These are phyloP conservation scores for Simalia tracyae DNA, from an alignment of 2,797 vertebrate species.

Conservation along the genomic window DNA sequence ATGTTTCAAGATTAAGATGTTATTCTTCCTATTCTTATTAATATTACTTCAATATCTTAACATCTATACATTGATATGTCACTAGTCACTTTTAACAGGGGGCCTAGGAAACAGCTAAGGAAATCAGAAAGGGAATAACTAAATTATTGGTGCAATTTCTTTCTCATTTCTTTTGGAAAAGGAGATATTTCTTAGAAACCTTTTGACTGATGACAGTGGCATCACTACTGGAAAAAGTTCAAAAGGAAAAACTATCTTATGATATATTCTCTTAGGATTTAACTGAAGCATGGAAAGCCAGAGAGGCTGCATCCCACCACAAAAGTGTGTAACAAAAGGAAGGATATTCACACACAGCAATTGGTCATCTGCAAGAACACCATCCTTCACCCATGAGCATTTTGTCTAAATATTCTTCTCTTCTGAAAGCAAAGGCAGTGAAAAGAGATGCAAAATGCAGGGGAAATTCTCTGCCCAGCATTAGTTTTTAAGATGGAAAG, in stretches of 20 bases:
- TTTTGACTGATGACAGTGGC: background rate
- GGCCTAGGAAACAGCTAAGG: background rate
- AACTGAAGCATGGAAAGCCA: background rate
- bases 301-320: background rate
- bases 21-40: background rate
- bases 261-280: background rate
- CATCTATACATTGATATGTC: background rate
- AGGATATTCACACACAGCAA: background rate
- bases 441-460: background rate
- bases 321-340: background rate
- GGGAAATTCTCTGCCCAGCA: background rate
- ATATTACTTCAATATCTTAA: background rate
- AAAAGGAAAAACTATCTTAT: background rate
- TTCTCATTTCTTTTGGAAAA: background rate
- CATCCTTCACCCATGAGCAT: background rate
- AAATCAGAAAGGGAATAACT: background rate
- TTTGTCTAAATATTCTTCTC: background rate
- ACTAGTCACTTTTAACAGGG: background rate
- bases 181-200: background rate
- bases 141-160: background rate
- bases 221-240: background rate
- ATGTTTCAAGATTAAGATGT: background rate
- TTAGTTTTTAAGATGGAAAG: background rate
- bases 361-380: background rate
- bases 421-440: background rate